These are phyloP conservation scores for Hesperia comma DNA, from an alignment of 2,888 invertebrate genomes.

Conservation along the genomic window DNA sequence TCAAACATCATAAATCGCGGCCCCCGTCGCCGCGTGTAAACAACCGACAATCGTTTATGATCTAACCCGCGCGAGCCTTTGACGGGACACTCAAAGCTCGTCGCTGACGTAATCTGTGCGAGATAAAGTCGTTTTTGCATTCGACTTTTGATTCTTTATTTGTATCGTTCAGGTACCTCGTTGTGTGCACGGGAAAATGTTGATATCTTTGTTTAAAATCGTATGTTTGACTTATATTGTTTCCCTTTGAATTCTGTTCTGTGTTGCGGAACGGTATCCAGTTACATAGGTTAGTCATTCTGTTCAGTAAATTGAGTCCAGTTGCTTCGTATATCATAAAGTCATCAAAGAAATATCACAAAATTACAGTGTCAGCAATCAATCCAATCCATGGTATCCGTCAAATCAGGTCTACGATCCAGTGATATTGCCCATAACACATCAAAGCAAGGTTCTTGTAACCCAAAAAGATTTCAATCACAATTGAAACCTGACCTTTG, in stretches of 20 bases:
- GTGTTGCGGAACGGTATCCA: slow-evolving; percentile 1
- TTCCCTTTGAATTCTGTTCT: slow-evolving; percentile 6
- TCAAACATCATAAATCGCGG: slow-evolving; percentile 70
- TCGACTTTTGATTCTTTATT: slow-evolving; percentile 45
- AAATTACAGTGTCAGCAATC: too few relatives aligned
- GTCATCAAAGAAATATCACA: too few relatives aligned
- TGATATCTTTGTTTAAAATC: slow-evolving; percentile 36
- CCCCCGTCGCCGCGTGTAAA: slow-evolving; percentile 56
- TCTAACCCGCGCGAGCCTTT: slow-evolving; percentile 53
- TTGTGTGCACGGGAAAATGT: slow-evolving; percentile 36
- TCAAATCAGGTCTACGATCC: too few relatives aligned
- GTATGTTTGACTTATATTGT: slow-evolving; percentile 16
- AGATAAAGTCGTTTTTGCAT: slow-evolving; percentile 46
- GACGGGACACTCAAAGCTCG: slow-evolving; percentile 48
- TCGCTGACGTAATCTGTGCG: slow-evolving; percentile 45
- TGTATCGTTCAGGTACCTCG: slow-evolving; percentile 44
- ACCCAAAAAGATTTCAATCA: slow-evolving; percentile 23
- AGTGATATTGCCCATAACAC: background rate
- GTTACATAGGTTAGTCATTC: slow-evolving; percentile 5
- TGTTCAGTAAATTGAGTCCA: background rate
- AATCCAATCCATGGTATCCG: too few relatives aligned
- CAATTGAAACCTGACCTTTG: slow-evolving; percentile 23
- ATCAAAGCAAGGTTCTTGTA: slow-evolving; percentile 14
- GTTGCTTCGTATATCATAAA: background rate
- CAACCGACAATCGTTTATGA: slow-evolving; percentile 60